These are phyloP conservation scores for Apaloderma vittatum DNA, from an alignment of 2,113 vertebrate genomes.

Conservation along the genomic window DNA sequence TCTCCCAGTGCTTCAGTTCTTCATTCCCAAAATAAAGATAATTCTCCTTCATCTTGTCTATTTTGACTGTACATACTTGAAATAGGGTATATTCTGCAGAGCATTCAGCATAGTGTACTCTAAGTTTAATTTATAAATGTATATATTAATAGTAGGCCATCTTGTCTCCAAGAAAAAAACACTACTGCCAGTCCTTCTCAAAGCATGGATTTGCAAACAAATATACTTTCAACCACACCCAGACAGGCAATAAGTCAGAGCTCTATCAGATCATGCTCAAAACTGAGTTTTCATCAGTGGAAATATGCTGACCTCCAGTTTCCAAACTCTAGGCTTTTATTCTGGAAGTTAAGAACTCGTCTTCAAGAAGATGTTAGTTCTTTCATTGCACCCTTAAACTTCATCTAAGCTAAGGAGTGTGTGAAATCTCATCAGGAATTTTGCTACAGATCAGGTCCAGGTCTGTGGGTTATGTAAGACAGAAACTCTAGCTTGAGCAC, in stretches of 20 bases:
- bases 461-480: conserved; percentile 24
- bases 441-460: conserved; percentile 10
- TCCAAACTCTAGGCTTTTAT: neutral
- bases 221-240: neutral
- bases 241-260: neutral
- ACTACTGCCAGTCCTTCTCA: neutral
- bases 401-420: neutral
- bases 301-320: neutral
- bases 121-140: neutral
- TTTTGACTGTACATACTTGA: neutral
- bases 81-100: neutral
- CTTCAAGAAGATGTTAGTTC: neutral
- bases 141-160: neutral
- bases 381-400: neutral
- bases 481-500: conserved; percentile 24
- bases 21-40: neutral
- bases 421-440: neutral
- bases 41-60: neutral
- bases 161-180: neutral
- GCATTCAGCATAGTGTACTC: neutral
- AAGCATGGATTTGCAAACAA: neutral
- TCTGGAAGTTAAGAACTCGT: neutral
- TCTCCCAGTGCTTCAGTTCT: neutral
- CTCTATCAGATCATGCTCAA: conserved; percentile 6
- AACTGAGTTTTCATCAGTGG: neutral